Conservation (phyloP, 2,113 vertebrate genomes). For the Centropus unirufus region DNA sequence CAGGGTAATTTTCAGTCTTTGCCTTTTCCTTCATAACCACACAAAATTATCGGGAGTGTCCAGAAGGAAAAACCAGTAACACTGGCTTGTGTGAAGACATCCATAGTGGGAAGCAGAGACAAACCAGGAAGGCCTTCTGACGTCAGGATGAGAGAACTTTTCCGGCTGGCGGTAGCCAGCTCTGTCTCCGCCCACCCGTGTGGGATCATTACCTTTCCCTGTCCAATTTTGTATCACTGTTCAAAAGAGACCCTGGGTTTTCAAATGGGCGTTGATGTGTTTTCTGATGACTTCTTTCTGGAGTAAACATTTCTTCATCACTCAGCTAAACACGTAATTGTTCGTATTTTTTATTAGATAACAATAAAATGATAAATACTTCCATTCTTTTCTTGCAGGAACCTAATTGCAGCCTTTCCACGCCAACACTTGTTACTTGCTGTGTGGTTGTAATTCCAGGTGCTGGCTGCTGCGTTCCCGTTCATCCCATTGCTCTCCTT, state of each 20-base stretch:
- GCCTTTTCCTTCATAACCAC: not conserved
- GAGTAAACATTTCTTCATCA: not conserved
- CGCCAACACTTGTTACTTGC: not conserved
- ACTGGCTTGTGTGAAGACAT: not conserved
- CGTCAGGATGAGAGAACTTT: not conserved
- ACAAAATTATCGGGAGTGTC: not conserved
- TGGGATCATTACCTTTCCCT: not conserved
- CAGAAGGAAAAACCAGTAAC: not conserved
- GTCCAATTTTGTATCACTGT: not conserved
- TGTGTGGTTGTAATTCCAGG: not conserved
- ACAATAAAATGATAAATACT: not conserved
- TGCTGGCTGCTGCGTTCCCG: not conserved
- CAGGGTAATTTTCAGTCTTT: not conserved
- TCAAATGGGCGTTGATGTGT: not conserved
- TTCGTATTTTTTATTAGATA: not conserved
- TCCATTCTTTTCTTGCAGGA: not conserved
- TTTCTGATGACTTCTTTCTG: not conserved
- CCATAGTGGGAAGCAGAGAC: not conserved
- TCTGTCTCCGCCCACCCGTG: accelerated
- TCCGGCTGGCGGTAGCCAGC: not conserved
- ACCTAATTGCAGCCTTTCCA: not conserved
- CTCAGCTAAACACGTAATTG: not conserved
- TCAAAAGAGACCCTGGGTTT: not conserved
- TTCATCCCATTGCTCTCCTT: not conserved
- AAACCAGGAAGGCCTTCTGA: not conserved